These are phyloP conservation scores for Acrocephalus scirpaceus DNA, from an alignment of 2,797 vertebrate genomes.

Conservation along the genomic window DNA sequence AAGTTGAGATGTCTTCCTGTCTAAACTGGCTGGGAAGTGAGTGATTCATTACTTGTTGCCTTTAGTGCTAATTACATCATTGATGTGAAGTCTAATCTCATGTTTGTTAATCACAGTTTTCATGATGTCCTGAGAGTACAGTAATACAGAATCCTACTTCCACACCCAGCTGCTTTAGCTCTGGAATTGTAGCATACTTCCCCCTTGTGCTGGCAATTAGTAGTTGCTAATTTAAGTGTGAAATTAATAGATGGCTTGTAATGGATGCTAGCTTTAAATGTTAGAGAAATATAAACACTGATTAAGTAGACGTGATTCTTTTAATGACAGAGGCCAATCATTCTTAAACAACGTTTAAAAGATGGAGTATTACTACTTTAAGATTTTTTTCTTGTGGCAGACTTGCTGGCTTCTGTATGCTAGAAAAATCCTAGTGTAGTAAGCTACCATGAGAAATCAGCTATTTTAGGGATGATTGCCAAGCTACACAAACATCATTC, in stretches of 20 bases:
- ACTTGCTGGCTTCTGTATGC: neutral
- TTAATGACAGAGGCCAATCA: neutral
- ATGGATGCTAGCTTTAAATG: neutral
- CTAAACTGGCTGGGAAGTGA: constrained; percentile 40
- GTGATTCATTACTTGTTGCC: constrained; percentile 20
- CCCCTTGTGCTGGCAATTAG: constrained; percentile 44
- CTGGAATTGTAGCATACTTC: constrained; percentile 44
- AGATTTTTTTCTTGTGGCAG: neutral
- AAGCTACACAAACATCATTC: neutral
- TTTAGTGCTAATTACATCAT: constrained; percentile 5
- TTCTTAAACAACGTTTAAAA: neutral
- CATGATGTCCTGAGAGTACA: neutral
- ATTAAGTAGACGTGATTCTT: neutral
- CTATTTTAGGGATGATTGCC: constrained; percentile 7
- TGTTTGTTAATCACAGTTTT: constrained; percentile 24
- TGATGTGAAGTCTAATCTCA: constrained; percentile 17
- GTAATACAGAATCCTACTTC: neutral
- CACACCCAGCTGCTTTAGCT: constrained; percentile 22
- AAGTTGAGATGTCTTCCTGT: neutral
- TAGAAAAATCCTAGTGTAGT: neutral
- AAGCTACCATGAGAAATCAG: neutral
- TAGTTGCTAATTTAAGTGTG: neutral
- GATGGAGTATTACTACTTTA: neutral
- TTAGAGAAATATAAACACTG: neutral
- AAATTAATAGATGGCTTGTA: constrained; percentile 13